Conservation (phyloP, 2,113 vertebrate species). For the Sialia sialis region DNA sequence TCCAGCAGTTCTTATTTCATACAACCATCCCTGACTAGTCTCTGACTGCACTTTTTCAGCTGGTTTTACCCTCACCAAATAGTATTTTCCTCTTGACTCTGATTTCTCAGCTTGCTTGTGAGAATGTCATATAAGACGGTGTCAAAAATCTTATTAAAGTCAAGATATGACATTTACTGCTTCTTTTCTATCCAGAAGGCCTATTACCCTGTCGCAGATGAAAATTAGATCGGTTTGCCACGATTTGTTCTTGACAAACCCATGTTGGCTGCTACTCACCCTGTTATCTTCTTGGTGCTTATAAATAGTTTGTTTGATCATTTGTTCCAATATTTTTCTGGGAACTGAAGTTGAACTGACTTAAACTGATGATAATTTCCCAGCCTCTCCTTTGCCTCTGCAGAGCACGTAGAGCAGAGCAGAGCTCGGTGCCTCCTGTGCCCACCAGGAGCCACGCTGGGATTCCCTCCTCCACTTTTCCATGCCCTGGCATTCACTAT, state of each 20-base stretch:
- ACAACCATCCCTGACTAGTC: neutral
- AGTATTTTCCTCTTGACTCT: constrained; percentile 46
- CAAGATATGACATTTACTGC: constrained; percentile 66
- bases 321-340: constrained; percentile 67
- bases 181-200: constrained; percentile 63
- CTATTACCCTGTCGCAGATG: constrained; percentile 68
- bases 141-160: constrained; percentile 71
- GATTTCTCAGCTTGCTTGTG: constrained; percentile 54
- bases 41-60: neutral
- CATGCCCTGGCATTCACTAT: rapidly evolving
- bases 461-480: neutral
- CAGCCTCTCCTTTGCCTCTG: neutral
- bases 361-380: constrained; percentile 44
- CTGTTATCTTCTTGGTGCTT: constrained; percentile 65
- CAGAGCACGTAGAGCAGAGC: neutral
- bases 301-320: constrained; percentile 71
- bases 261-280: constrained; percentile 64
- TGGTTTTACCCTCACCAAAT: constrained; percentile 27
- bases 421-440: rapidly evolving
- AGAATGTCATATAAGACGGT: constrained; percentile 61
- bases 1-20: neutral
- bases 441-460: neutral
- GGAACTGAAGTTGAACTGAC: constrained; percentile 60
- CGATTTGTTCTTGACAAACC: constrained; percentile 69
- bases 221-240: constrained; percentile 67